These are phyloP conservation scores for Halichoerus grypus DNA, from an alignment of 2,113 vertebrate genomes.

Conservation along the genomic window DNA sequence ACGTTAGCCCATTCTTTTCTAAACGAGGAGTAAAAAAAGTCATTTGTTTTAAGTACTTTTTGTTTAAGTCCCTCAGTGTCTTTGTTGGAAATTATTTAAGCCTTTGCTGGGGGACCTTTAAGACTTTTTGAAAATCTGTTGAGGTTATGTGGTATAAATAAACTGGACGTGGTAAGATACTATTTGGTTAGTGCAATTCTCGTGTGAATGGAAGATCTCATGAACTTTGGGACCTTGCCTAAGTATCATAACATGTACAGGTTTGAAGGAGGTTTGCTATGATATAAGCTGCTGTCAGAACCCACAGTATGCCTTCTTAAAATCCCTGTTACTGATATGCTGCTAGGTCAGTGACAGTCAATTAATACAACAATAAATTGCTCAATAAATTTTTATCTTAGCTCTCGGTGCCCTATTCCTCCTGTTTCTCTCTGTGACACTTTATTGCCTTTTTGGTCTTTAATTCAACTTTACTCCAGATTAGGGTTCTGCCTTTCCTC, in stretches of 20 bases:
- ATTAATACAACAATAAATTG: slow-evolving; percentile 41
- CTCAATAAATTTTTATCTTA: slow-evolving; percentile 68
- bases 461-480: neutral
- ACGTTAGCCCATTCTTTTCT: neutral
- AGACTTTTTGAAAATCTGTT: neutral
- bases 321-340: neutral
- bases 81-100: neutral
- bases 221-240: neutral
- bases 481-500: neutral
- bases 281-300: neutral
- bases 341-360: neutral
- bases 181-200: neutral
- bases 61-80: neutral
- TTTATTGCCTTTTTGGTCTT: neutral
- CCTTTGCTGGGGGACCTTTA: neutral
- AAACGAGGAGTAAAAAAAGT: neutral
- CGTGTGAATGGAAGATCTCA: neutral
- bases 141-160: neutral
- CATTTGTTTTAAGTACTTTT: neutral
- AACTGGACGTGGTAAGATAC: neutral
- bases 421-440: neutral
- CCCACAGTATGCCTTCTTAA: neutral
- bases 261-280: neutral
- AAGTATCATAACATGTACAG: neutral
- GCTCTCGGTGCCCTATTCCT: neutral